phyloP scores from a whole-genome alignment of 1,140 invertebrate genomes.

The Eueides isabella region DNA sequence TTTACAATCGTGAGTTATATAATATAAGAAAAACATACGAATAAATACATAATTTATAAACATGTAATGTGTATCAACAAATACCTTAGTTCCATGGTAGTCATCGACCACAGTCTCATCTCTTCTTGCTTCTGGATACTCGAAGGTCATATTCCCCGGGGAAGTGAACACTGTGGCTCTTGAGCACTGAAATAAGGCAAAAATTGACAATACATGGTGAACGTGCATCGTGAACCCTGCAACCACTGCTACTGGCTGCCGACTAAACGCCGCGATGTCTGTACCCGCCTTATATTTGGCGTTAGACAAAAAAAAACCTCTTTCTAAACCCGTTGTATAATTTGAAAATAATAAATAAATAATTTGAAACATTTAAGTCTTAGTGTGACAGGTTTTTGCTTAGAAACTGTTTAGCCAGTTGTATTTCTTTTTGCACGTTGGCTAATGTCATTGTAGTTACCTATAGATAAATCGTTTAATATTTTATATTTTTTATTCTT shows the following conservation, averaged over 20 bases:
- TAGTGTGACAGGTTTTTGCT: constrained; percentile 14
- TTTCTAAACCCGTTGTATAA: background rate
- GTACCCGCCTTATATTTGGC: constrained; percentile 55
- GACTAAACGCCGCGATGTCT: constrained; percentile 50
- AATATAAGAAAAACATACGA: background rate
- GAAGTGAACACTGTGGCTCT: constrained; percentile 50
- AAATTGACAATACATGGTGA: constrained; percentile 54
- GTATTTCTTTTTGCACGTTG: constrained; percentile 3
- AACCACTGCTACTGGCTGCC: constrained; percentile 39
- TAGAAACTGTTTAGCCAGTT: constrained; percentile 11
- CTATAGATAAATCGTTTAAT: background rate
- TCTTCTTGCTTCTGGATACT: constrained; percentile 90
- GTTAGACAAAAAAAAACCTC: constrained; percentile 21
- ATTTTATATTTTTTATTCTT: background rate
- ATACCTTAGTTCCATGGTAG: constrained; percentile 92
- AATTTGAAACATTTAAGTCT: background rate
- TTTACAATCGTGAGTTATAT: too few species aligned
- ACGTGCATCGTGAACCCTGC: constrained; percentile 47
- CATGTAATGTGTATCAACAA: background rate
- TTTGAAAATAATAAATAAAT: background rate
- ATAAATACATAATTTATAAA: background rate
- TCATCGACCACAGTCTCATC: constrained; percentile 91
- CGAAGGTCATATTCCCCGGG: constrained; percentile 70
- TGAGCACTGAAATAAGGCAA: constrained; percentile 68
- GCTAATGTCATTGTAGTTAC: background rate